Conservation (phyloP, 2,113 vertebrate genomes). For the Bothrops jararaca region DNA sequence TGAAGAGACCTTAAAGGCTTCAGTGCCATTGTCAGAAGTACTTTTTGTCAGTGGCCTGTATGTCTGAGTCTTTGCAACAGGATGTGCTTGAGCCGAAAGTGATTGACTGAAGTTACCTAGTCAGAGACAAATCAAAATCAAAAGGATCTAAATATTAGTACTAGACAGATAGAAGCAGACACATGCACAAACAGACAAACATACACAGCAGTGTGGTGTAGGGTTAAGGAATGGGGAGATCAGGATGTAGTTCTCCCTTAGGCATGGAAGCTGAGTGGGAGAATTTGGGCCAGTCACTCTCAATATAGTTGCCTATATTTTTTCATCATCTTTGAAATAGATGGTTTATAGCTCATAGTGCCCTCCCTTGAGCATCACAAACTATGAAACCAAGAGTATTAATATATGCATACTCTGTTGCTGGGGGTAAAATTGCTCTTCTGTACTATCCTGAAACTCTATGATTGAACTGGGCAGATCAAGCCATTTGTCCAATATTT, state of each 20-base stretch:
- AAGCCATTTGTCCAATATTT: neutral
- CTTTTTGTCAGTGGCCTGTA: constrained; percentile 92
- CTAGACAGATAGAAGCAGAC: neutral
- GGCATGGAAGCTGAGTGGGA: neutral
- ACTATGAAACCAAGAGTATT: neutral
- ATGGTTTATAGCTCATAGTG: neutral
- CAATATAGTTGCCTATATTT: neutral
- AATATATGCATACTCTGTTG: neutral
- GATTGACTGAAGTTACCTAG: constrained; percentile 78
- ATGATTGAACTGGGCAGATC: neutral
- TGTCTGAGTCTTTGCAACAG: constrained; percentile 89
- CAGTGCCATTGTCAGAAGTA: constrained; percentile 77
- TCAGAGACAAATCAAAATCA: constrained; percentile 27
- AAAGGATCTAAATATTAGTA: neutral
- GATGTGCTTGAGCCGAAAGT: constrained; percentile 82
- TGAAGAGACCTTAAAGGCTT: constrained; percentile 72
- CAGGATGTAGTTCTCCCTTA: neutral
- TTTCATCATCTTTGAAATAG: neutral
- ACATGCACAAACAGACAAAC: neutral
- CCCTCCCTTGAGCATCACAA: neutral
- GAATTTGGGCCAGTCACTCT: neutral
- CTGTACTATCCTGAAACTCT: neutral
- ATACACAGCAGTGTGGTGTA: neutral
- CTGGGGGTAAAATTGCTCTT: neutral
- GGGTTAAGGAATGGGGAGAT: neutral